Conservation (phyloP, 92 coral and sea anemone genomes). For the Bergia puertoricense region DNA sequence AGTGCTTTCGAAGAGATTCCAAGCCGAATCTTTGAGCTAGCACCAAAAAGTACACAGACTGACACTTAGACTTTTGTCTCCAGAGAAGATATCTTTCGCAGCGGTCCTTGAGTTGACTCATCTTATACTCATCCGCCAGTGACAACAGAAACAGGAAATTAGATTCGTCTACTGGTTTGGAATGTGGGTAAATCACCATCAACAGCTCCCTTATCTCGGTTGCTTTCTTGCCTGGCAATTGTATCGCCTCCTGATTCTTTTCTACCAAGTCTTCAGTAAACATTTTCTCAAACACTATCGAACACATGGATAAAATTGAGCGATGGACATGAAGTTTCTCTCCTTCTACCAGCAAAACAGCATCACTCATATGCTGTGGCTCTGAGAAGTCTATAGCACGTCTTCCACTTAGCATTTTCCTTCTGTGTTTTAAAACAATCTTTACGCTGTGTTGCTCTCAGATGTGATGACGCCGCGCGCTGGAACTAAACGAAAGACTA, state of each 20-base stretch:
- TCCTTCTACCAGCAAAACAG: conserved; percentile 8
- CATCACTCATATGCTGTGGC: neutral
- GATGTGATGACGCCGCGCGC: neutral
- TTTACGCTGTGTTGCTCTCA: neutral
- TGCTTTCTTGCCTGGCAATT: neutral
- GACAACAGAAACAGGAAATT: neutral
- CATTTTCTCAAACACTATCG: conserved; percentile 2
- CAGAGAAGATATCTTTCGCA: neutral
- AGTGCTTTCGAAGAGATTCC: conserved; percentile 5
- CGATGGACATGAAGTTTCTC: neutral
- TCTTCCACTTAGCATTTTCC: neutral
- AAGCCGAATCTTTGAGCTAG: conserved; percentile 9
- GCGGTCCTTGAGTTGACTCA: neutral
- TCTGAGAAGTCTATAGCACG: neutral
- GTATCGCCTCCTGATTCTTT: neutral
- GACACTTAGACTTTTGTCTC: neutral
- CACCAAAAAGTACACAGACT: conserved; percentile 1
- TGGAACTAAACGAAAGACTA: too few species aligned
- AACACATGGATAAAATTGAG: conserved; percentile 9
- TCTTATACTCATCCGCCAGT: conserved; percentile 6
- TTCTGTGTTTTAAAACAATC: neutral
- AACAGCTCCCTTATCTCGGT: neutral
- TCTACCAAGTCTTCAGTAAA: neutral
- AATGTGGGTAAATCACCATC: neutral
- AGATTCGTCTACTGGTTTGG: neutral